phyloP scores from a whole-genome alignment of 2,113 vertebrate species.

The Phocoena sinus region DNA sequence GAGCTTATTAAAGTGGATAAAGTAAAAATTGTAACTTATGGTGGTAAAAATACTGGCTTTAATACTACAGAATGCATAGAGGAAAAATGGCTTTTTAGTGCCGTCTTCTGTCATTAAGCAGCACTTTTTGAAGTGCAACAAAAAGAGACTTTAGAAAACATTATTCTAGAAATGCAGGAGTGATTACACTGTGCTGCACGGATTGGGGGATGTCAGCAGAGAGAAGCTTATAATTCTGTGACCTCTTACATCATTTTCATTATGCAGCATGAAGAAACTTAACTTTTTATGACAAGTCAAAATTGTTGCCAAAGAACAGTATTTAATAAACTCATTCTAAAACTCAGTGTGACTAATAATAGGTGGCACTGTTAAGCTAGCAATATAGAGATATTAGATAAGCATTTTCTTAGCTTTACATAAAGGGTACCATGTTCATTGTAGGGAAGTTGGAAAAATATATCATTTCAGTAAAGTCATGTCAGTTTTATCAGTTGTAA shows the following conservation, averaged over 20 bases:
- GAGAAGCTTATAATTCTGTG: constrained; percentile 50
- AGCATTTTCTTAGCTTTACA: background rate
- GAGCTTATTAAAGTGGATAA: constrained; percentile 93
- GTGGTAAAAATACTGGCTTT: constrained; percentile 85
- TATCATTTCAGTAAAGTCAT: background rate
- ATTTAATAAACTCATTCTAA: constrained; percentile 89
- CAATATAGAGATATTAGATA: background rate
- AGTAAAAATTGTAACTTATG: constrained; percentile 91
- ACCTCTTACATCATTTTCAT: constrained; percentile 58
- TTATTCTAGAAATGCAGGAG: constrained; percentile 76
- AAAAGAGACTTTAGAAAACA: constrained; percentile 82
- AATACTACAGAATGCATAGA: constrained; percentile 59
- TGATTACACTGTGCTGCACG: background rate
- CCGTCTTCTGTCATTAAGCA: constrained; percentile 67
- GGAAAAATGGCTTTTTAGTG: constrained; percentile 55
- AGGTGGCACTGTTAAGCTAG: background rate
- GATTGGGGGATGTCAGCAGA: background rate
- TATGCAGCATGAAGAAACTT: constrained; percentile 61
- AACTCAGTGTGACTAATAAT: background rate
- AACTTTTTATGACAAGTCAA: constrained; percentile 44
- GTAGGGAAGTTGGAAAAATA: background rate
- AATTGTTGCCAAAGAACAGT: constrained; percentile 70
- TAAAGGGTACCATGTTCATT: background rate
- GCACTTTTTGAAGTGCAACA: constrained; percentile 68
- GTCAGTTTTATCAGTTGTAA: background rate